Evolutionary conservation across 2,888 invertebrate genomes (phyloP), one percentile per base, ranked within the genome.

Genomic region (Mycalesis mineus): DNA sequence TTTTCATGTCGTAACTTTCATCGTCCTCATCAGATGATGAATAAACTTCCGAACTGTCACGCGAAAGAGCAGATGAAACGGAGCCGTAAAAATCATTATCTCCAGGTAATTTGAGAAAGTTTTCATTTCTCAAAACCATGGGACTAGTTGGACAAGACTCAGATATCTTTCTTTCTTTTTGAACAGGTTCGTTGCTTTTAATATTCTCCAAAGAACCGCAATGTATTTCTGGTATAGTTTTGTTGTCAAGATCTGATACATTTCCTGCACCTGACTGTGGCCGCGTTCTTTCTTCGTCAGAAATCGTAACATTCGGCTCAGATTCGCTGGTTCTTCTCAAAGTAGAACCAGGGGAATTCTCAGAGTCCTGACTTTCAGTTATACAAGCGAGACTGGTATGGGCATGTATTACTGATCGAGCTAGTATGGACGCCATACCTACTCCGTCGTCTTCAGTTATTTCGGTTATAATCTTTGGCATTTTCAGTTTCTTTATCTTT

Each of bases 341-440:
- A 0, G 87, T 86, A 0, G 87, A 84, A 22, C 75, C 72, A 0
- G 88, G 82, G 5, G 90, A 89, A 50, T 80, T 75, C 59, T 88
- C 88, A 0, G 88, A 86, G 69, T 91, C 91, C 67, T 89, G 90
- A 1, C 83, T 84, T 70, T 92, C 92, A 6, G 90, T 84, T 42
- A 92, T 92, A 67, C 91, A 90, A 61, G 91, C 91, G 13, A 92
- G 80, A 70, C 91, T 91, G 4, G 91, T 91, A 42, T 91, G 91
- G 4, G 90, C 91, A 56, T 91, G 90, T 65, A 92, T 90, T 1
- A 94, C 91, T 1, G 93, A 93, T 61, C 92, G 86, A 7, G 94
- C 93, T 14, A 94, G 78, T 47, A 93, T 84, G 11, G 93, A 92
- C 0, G 93, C 93, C 91, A 94, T 93, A 0, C 92, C 91, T 53